phyloP scores from a whole-genome alignment of 2,888 invertebrate species.

The Nephrotoma appendiculata region DNA sequence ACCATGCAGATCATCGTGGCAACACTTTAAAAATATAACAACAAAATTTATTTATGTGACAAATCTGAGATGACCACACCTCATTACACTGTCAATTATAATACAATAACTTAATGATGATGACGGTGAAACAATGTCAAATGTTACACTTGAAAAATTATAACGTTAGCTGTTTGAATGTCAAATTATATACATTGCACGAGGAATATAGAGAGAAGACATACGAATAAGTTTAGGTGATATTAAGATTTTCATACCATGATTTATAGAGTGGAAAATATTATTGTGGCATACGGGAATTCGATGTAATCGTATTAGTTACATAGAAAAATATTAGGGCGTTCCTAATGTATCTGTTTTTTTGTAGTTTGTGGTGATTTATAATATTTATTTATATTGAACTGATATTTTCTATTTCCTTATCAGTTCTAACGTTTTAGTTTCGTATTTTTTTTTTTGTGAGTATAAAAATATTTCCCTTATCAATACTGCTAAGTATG shows the following conservation, averaged over 20 bases:
- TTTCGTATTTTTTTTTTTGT: not conserved
- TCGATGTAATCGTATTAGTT: not conserved
- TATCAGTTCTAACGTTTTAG: not conserved
- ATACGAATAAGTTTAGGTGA: not conserved
- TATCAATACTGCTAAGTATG: not conserved
- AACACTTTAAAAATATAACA: not conserved
- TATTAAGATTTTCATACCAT: not conserved
- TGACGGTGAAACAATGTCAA: not conserved
- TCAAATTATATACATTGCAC: not conserved
- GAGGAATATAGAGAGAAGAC: not conserved
- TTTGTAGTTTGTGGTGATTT: not conserved
- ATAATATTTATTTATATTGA: not conserved
- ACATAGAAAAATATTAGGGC: not conserved
- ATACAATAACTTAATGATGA: not conserved
- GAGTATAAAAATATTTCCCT: not conserved
- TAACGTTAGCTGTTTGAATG: not conserved
- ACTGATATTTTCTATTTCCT: not conserved
- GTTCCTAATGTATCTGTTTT: not conserved
- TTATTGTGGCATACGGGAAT: not conserved
- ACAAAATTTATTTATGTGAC: not conserved
- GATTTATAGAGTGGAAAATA: not conserved
- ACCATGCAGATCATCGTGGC: not conserved
- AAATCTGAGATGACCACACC: not conserved
- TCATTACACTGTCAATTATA: not conserved
- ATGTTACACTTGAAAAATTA: not conserved